Percentiles rank a stretch among this genome's conserved stretches.
Evolutionary conservation across 2,888 invertebrate genomes (phyloP).

Genomic region (Pristionchus fissidentatus): DNA sequence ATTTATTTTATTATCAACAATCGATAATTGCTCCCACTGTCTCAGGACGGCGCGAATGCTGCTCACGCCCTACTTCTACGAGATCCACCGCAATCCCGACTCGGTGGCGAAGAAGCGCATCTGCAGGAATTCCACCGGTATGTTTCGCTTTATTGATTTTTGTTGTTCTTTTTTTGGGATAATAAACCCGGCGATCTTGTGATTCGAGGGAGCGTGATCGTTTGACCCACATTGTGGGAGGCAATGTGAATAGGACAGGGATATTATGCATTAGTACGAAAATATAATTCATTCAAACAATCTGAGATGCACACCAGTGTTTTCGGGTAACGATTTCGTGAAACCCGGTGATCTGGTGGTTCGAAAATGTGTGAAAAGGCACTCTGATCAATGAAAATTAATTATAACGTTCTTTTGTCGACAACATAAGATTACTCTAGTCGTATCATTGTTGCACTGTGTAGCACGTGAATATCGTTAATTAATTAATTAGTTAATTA

Average conservation of each 20-base stretch:
- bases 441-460: neutral
- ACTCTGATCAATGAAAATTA: too few relatives aligned
- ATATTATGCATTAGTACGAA: too few relatives aligned
- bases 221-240: neutral
- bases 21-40: neutral
- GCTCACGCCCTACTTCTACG: conserved; percentile 72
- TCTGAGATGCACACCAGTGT: too few relatives aligned
- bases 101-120: conserved; percentile 51
- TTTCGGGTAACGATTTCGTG: too few relatives aligned
- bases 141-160: neutral
- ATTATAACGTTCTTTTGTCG: too few relatives aligned
- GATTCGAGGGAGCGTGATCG: neutral
- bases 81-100: conserved; percentile 56
- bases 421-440: too few relatives aligned
- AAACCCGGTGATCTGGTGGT: too few relatives aligned
- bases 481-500: neutral
- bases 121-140: conserved; percentile 13
- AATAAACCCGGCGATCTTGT: neutral
- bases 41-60: conserved; percentile 61
- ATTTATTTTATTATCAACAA: neutral
- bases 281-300: too few relatives aligned
- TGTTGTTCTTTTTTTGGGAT: neutral
- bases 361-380: too few relatives aligned
- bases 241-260: too few relatives aligned
- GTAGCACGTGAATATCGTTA: neutral